Evolutionary conservation across 2,888 invertebrate genomes (phyloP).

Genomic region (Conistra vaccinii): DNA sequence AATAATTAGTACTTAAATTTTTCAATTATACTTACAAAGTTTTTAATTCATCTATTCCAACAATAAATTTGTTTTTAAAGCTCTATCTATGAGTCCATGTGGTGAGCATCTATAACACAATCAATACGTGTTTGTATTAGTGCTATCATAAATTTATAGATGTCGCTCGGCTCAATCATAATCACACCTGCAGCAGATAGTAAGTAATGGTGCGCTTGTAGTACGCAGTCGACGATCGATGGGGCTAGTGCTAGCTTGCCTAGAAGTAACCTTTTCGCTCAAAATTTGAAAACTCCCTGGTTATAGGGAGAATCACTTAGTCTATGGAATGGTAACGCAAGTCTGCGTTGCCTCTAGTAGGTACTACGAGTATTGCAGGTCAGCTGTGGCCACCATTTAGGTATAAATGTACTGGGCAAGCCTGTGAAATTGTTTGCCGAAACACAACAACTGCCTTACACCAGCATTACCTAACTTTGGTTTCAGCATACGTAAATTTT

Average conservation of each 20-base stretch:
- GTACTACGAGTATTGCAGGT: too few species aligned
- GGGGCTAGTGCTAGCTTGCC: neutral
- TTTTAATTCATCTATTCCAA: neutral
- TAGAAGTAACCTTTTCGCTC: neutral
- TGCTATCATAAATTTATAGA: neutral
- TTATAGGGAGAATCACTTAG: neutral
- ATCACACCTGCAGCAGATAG: fast-evolving
- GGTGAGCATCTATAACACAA: neutral
- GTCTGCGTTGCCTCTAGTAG: neutral
- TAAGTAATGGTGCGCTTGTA: too few species aligned
- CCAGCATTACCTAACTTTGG: neutral
- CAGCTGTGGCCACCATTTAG: too few species aligned
- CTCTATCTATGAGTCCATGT: neutral
- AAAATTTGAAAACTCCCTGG: neutral
- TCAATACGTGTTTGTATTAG: conserved; percentile 16
- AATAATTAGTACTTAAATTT: neutral
- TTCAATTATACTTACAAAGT: neutral
- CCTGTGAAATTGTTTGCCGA: neutral
- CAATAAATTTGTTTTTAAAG: too few species aligned
- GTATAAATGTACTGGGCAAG: too few species aligned
- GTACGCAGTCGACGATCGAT: neutral
- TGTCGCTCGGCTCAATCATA: neutral
- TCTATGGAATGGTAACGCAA: neutral
- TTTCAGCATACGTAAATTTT: too few species aligned
- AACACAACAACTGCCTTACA: neutral